Evolutionary conservation across 1,140 invertebrate species (phyloP), one percentile per base, ranked within the genome.

Genomic region (Temnothorax longispinosus): DNA sequence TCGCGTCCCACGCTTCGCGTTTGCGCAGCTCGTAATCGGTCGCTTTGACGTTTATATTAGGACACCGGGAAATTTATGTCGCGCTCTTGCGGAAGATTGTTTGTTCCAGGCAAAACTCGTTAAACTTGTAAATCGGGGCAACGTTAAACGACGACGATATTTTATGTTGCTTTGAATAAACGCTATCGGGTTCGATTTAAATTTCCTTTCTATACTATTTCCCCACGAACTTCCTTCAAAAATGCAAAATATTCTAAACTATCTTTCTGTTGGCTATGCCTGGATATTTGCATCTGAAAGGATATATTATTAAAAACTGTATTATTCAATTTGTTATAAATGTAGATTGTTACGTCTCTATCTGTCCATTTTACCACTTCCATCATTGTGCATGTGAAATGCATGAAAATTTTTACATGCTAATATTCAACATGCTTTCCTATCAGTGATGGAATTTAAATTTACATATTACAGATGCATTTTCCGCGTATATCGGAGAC

Each of bases 51-150:
- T 84, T 84, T 75, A 74, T 84, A 84, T 84, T 60, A 84, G 32
- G 41, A 5, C 41, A 56, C 27, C 27, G 69, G 54, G 13, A 75
- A 75, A 84, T 84, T 75, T 74, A 74, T 84, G 54, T 75, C 80
- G 50, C 44, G 44, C 38, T 47, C 67, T 18, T 44, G 41, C 32
- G 41, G 47, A 84, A 60, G 54, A 82, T 82, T 82, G 78, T 82
- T 82, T 82, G 67, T 82, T 60, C 67, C 41, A 35, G 21, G 44
- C 35, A n/a, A 60, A 67, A 71, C 64, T 82, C 77, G 67, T 82
- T 71, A 81, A 52, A 86, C 64, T 86, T 67, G 77, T 86, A 86
- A 86, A 77, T 69, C 67, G 65, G 65, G 44, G n/a, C 67, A 52
- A 64, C 54, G 52, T 62, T 65, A 72, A 52, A 54, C n/a, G 52